Evolutionary conservation across 2,888 invertebrate species (phyloP).

Genomic region (Deilephila elpenor): DNA sequence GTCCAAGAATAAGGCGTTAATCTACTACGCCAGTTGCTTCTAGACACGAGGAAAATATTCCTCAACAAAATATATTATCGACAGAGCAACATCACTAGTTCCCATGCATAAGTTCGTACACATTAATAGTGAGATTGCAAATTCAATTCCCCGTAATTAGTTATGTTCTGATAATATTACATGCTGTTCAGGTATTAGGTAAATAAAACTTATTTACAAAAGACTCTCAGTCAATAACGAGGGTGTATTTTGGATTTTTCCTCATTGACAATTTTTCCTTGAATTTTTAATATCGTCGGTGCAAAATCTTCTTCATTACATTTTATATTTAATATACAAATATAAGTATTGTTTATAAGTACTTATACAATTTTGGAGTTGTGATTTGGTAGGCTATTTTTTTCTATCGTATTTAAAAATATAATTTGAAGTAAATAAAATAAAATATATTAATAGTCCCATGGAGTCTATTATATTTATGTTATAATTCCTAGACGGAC

Average conservation of each 20-base stretch:
- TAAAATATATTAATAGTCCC: no score
- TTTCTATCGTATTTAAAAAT: no score
- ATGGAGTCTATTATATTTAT: no score
- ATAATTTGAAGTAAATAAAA: no score
- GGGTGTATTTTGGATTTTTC: not conserved
- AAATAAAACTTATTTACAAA: constrained; percentile 16
- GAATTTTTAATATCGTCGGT: constrained; percentile 17
- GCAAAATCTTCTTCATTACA: constrained; percentile 1
- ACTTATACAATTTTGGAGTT: no score
- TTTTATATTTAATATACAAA: constrained; percentile 4
- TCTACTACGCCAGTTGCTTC: no score
- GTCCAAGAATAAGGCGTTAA: no score
- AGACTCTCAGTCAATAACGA: constrained; percentile 3
- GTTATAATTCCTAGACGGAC: no score
- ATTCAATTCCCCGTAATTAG: constrained; percentile 13
- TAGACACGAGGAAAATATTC: no score
- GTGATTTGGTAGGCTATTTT: no score
- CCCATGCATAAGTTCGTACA: not conserved
- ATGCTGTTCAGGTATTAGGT: not conserved
- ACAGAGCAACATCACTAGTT: not conserved
- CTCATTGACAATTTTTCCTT: constrained; percentile 12
- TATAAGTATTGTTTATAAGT: not conserved
- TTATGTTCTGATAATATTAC: not conserved
- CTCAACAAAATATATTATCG: constrained; percentile 13
- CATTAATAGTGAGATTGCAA: constrained; percentile 3